A percentile compares a stretch with the other conserved stretches of the same genome.
Evolutionary conservation across 2,888 invertebrate species (phyloP).

Genomic region (Ectemnius cavifrons): DNA sequence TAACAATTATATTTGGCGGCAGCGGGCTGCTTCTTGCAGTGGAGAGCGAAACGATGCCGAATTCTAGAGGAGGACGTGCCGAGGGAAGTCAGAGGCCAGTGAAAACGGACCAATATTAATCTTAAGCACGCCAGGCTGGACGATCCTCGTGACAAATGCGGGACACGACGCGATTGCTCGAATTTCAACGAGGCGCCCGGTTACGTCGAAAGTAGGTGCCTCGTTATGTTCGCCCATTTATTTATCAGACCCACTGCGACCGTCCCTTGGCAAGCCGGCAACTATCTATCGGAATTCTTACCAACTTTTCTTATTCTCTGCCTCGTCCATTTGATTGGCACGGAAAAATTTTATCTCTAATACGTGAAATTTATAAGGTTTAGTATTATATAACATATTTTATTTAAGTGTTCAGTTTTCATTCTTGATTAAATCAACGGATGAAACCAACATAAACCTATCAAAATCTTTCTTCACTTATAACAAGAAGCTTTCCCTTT

Average conservation of each 20-base stretch:
- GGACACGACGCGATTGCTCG: constrained; percentile 62
- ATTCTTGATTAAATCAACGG: no score
- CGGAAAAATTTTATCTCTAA: neutral
- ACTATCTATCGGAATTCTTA: neutral
- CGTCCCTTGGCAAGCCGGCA: neutral
- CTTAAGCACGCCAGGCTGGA: constrained; percentile 51
- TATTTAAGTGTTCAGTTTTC: no score
- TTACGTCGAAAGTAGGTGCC: constrained; percentile 37
- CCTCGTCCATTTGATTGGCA: neutral
- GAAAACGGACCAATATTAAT: constrained; percentile 64
- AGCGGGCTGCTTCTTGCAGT: constrained; percentile 10
- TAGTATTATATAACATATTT: no score
- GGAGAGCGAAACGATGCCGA: neutral
- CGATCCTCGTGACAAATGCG: constrained; percentile 66
- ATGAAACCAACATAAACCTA: no score
- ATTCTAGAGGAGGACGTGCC: neutral
- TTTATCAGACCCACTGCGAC: constrained; percentile 25
- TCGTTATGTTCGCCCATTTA: constrained; percentile 37
- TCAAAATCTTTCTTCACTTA: no score
- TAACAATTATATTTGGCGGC: constrained; percentile 63
- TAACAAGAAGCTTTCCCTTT: no score
- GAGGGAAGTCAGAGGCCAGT: neutral
- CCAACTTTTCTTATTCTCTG: neutral
- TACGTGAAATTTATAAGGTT: neutral
- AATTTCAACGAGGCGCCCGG: constrained; percentile 55